Percentiles rank a stretch among this genome's conserved stretches.
These are phyloP conservation scores for Mellilla xanthometata DNA, from an alignment of 2,888 invertebrate genomes.

Conservation along the genomic window DNA sequence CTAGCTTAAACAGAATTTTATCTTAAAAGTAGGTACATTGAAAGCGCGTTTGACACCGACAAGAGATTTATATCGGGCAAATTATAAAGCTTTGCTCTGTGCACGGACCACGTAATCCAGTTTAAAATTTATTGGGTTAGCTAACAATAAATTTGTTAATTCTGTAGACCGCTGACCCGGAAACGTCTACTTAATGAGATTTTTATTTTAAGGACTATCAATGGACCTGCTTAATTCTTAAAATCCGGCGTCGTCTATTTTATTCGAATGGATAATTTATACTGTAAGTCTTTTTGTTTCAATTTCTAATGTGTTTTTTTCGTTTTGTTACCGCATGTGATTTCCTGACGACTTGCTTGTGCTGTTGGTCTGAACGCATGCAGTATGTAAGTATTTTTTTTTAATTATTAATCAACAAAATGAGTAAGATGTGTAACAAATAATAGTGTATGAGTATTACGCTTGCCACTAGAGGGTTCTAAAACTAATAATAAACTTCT, in stretches of 20 bases:
- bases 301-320: slow-evolving; percentile 29
- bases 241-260: slow-evolving; percentile 35
- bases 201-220: slow-evolving; percentile 57
- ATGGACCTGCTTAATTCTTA: slow-evolving; percentile 45
- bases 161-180: slow-evolving; percentile 72
- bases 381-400: slow-evolving; percentile 67
- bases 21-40: slow-evolving; percentile 39
- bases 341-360: slow-evolving; percentile 30
- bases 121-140: slow-evolving; percentile 78
- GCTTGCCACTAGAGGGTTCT: too few species aligned
- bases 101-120: slow-evolving; percentile 73
- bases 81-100: slow-evolving; percentile 77
- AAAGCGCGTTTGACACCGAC: slow-evolving; percentile 56
- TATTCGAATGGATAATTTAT: slow-evolving; percentile 16
- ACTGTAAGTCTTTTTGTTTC: slow-evolving; percentile 21
- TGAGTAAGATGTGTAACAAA: too few species aligned
- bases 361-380: slow-evolving; percentile 40
- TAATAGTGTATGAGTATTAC: too few species aligned
- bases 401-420: too few species aligned
- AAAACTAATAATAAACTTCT: too few species aligned
- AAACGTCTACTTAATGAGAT: slow-evolving; percentile 66
- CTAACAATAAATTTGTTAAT: slow-evolving; percentile 77
- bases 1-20: slow-evolving; percentile 29
- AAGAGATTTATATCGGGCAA: slow-evolving; percentile 72
- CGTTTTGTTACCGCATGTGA: slow-evolving; percentile 52